Percentiles rank a stretch among this genome's conserved stretches.
Evolutionary conservation across 1,140 invertebrate species (phyloP).

Genomic region (Drosophila cardini): DNA sequence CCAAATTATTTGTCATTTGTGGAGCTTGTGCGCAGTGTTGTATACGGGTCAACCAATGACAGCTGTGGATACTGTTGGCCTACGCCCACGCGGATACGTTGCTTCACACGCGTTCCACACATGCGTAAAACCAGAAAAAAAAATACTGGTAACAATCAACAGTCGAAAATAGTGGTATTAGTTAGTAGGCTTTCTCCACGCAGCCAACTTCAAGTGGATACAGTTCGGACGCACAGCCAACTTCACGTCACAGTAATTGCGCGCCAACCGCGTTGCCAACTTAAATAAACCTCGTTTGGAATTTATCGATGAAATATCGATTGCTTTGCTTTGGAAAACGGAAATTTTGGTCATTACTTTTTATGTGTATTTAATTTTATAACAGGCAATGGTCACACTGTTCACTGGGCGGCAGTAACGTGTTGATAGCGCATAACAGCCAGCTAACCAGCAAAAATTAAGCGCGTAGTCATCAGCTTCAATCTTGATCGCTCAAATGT

Average conservation of each 20-base stretch:
- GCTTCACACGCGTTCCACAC: slow-evolving; percentile 10
- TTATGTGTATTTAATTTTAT: no score
- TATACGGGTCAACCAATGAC: slow-evolving; percentile 18
- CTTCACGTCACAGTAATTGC: slow-evolving; percentile 10
- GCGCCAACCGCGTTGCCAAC: slow-evolving; percentile 39
- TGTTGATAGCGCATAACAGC: no score
- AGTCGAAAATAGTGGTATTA: slow-evolving; percentile 14
- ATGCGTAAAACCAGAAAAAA: no score
- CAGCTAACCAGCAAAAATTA: no score
- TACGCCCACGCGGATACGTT: slow-evolving; percentile 21
- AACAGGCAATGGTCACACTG: slow-evolving; percentile 1
- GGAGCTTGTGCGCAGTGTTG: slow-evolving; percentile 28
- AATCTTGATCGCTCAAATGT: no score
- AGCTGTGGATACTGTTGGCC: slow-evolving; percentile 35
- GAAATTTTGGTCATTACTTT: no score
- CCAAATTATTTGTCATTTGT: slow-evolving; percentile 31
- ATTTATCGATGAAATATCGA: background rate
- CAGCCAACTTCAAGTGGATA: slow-evolving; percentile 40
- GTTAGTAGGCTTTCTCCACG: background rate
- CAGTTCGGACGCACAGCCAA: slow-evolving; percentile 4
- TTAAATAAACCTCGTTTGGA: background rate
- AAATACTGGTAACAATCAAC: slow-evolving; percentile 22
- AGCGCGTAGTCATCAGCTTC: no score
- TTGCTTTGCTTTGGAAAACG: background rate
- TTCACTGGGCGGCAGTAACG: background rate